Evolutionary conservation across 2,113 vertebrate species (phyloP).

Genomic region (Misgurnus mizolepis): DNA sequence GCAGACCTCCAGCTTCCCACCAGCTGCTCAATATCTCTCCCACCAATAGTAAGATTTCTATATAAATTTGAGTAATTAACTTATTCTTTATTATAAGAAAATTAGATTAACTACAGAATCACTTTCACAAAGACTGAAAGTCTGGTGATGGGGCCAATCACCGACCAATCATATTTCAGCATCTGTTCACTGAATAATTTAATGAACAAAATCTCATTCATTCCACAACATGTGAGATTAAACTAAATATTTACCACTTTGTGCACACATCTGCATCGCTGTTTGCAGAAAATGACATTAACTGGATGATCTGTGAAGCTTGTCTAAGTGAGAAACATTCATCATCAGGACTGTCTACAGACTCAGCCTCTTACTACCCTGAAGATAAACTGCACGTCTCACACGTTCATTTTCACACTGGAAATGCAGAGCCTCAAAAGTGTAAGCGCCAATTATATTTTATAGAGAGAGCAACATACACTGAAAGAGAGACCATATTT

Average conservation of each 20-base stretch:
- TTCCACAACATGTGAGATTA: no score
- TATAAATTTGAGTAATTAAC: not conserved
- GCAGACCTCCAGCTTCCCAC: conserved; percentile 8
- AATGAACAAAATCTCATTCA: no score
- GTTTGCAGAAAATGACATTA: no score
- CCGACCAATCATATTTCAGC: no score
- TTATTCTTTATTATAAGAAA: not conserved
- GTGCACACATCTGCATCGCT: no score
- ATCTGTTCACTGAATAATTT: no score
- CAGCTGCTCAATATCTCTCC: not conserved
- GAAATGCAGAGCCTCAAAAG: not conserved
- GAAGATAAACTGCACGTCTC: not conserved
- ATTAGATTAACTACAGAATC: conserved; percentile 11
- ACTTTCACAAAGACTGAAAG: not conserved
- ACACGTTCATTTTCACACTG: not conserved
- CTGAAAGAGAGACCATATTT: no score
- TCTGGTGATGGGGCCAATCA: not conserved
- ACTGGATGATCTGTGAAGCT: no score
- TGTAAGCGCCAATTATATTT: not conserved
- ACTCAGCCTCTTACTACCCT: not conserved
- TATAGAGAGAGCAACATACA: not conserved
- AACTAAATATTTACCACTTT: no score
- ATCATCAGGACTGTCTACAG: no score
- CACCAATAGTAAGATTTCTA: conserved; percentile 15
- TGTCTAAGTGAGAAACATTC: no score